Conservation (phyloP, 2,797 vertebrate species). For the Nothura maculosa region DNA sequence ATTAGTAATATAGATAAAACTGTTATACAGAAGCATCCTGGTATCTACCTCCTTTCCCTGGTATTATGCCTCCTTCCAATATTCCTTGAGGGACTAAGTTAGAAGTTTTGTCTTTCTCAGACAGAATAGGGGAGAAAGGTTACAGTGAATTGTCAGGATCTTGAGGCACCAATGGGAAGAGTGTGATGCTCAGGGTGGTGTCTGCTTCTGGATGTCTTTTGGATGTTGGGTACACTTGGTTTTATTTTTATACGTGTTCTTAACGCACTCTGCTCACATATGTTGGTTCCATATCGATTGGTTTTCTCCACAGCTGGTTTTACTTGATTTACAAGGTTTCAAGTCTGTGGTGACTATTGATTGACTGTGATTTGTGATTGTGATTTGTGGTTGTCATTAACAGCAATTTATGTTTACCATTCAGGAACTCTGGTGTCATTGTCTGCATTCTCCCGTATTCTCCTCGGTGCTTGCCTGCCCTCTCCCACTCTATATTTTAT, state of each 20-base stretch:
- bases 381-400: not conserved
- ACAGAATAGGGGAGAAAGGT: not conserved
- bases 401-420: not conserved
- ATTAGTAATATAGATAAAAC: not conserved
- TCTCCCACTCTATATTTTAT: not conserved
- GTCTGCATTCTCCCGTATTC: not conserved
- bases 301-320: not conserved
- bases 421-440: not conserved
- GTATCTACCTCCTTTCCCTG: not conserved
- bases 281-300: not conserved
- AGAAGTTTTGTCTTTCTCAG: not conserved
- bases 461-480: not conserved
- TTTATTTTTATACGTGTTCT: conserved; percentile 8
- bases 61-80: not conserved
- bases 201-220: not conserved
- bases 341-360: not conserved
- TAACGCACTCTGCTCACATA: not conserved
- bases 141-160: not conserved
- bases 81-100: not conserved
- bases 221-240: not conserved
- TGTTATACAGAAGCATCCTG: not conserved
- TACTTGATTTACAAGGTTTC: not conserved
- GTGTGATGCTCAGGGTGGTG: not conserved
- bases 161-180: not conserved
- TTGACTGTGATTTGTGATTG: not conserved